Base-by-base conservation (phyloP, 2,888 invertebrate genomes). In the Coecobrya sp. region DNA sequence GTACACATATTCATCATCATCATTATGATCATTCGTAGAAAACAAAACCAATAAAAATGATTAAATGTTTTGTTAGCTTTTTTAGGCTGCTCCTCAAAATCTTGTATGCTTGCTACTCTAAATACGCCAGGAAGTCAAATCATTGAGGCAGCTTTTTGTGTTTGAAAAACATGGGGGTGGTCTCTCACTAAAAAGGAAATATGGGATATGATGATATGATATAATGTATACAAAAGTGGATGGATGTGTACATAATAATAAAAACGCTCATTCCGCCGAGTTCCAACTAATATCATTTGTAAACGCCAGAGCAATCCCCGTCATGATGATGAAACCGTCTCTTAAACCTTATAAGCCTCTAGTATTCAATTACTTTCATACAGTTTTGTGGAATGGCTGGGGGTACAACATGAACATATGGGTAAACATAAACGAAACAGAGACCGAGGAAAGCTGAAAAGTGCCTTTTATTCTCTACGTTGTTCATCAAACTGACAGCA, bases 21-120 rank as follows among this genome's bases (percentile, higher is more conserved):
- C 45, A 49, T 49, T 0, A n/a, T 27, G 16, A n/a, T 68, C 70
- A 13, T 49, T 79, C 27, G 42, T 49, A 45, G 62, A 65, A 65
- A 79, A 65, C 65, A 88, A 88, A 88, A 88, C 62, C 19, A 88
- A 88, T 87, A 87, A 87, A 87, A 87, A 87, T 87, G 70, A 87
- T 87, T 76, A 62, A 62, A 68, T 68, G 85, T 62, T 85, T 85
- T 68, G 42, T 30, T 36, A 68, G 25, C 30, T 85, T 85, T 68
- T 82, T 30, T 19, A 62, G 0, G 36, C 82, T 62, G 30, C 10
- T 49, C 13, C 11, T 10, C 4, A 7, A 10, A 42, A 10, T 42
- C 42, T 42, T 42, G 4, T 10, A 42, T 42, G n/a, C 36, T 4
- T 76, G 49, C 25, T 52, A 19, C 30, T 59, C 30, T 62, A 30